Conservation (phyloP, 2,888 invertebrate genomes). For the Incurvaria masculella region DNA sequence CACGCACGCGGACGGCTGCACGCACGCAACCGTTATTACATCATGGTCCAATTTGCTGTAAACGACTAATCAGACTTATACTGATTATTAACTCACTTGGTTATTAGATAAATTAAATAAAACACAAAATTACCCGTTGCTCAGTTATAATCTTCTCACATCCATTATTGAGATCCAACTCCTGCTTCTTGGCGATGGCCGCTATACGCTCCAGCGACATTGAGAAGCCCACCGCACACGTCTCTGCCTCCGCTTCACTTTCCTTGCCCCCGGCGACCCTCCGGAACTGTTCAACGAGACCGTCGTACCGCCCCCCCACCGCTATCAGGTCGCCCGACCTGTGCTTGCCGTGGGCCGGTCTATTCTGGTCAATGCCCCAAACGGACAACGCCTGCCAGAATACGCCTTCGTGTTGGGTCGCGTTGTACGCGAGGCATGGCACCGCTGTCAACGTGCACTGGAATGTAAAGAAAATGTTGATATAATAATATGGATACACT, state of each 20-base stretch:
- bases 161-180: slow-evolving; percentile 48
- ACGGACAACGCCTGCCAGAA: slow-evolving; percentile 54
- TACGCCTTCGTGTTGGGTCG: slow-evolving; percentile 52
- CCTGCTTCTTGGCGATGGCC: slow-evolving; percentile 45
- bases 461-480: too few relatives aligned
- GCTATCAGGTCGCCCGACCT: slow-evolving; percentile 71
- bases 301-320: slow-evolving; percentile 88
- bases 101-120: too few relatives aligned
- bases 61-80: too few relatives aligned
- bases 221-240: slow-evolving; percentile 75
- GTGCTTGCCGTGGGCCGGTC: slow-evolving; percentile 16
- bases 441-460: slow-evolving; percentile 59
- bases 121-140: not conserved
- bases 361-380: slow-evolving; percentile 26
- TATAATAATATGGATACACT: too few relatives aligned
- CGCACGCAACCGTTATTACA: too few relatives aligned
- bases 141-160: not conserved
- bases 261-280: slow-evolving; percentile 41
- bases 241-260: slow-evolving; percentile 26
- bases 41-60: too few relatives aligned
- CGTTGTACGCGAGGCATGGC: slow-evolving; percentile 51
- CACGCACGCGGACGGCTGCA: slow-evolving; percentile 23
- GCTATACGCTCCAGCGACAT: slow-evolving; percentile 77
- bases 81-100: too few relatives aligned
- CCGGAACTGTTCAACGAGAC: slow-evolving; percentile 70